Percentiles rank a stretch among this genome's conserved stretches.
Conservation (phyloP, 2,113 vertebrate genomes). For the Tretioscincus oriximinensis region DNA sequence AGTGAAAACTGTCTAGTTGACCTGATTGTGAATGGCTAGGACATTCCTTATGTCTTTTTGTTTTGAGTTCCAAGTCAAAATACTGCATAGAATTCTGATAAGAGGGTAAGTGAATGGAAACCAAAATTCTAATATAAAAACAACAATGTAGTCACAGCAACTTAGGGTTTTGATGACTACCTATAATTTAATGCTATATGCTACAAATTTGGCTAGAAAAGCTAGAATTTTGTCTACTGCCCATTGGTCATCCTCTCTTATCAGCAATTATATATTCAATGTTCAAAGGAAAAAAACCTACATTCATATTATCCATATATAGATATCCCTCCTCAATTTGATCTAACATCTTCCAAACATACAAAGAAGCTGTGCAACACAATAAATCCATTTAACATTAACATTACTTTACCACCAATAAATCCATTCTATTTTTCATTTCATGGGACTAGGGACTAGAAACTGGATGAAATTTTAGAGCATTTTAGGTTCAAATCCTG, state of each 20-base stretch:
- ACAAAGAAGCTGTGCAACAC: background rate
- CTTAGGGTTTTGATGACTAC: background rate
- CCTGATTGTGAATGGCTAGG: background rate
- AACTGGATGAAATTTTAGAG: background rate
- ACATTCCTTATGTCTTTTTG: background rate
- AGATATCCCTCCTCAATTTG: background rate
- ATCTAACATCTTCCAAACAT: background rate
- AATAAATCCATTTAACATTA: background rate
- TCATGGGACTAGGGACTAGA: background rate
- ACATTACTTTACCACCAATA: too few species aligned
- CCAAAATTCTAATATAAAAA: background rate
- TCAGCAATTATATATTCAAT: background rate
- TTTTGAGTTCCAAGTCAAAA: background rate
- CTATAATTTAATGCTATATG: too few species aligned
- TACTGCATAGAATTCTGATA: background rate
- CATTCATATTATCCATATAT: background rate
- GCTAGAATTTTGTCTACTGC: background rate
- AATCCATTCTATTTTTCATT: too few species aligned
- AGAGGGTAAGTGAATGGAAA: background rate
- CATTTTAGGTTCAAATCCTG: too few species aligned
- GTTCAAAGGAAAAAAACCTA: background rate
- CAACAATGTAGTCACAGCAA: background rate
- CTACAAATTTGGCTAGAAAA: background rate
- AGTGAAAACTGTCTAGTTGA: background rate
- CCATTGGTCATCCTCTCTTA: background rate